These are phyloP conservation scores for Hirundo rustica DNA, from an alignment of 2,797 vertebrate species.

Conservation along the genomic window DNA sequence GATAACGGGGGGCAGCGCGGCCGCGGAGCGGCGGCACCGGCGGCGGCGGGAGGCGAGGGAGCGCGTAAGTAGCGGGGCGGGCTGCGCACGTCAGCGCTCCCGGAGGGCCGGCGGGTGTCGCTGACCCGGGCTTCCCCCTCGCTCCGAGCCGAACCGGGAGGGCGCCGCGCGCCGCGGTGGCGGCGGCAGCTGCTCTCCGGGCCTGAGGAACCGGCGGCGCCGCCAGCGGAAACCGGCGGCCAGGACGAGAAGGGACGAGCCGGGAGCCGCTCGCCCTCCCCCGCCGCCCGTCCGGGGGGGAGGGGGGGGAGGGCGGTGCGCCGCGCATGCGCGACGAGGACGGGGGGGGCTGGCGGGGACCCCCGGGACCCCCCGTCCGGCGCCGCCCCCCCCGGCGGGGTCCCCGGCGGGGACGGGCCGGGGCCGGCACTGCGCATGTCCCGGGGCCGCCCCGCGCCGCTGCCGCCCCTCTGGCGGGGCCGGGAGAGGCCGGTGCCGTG, in stretches of 20 bases:
- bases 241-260: background rate
- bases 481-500: background rate
- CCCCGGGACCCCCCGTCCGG: background rate
- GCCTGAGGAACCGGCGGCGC: background rate
- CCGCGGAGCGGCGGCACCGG: background rate
- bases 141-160: background rate
- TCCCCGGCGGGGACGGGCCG: background rate
- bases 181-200: background rate
- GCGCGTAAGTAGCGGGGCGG: constrained; percentile 24
- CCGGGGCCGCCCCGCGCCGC: background rate
- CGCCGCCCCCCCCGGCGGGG: background rate
- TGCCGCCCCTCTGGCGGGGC: background rate
- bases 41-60: background rate
- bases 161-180: background rate
- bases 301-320: background rate
- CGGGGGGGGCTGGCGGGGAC: background rate
- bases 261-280: background rate
- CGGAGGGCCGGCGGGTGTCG: background rate
- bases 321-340: constrained; percentile 59
- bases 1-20: constrained; percentile 43
- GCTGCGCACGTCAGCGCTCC: background rate
- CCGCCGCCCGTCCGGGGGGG: background rate
- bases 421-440: background rate
- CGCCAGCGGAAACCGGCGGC: background rate
- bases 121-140: background rate